Conservation (phyloP, 2,888 invertebrate species). For the Cheilosia grossa region DNA sequence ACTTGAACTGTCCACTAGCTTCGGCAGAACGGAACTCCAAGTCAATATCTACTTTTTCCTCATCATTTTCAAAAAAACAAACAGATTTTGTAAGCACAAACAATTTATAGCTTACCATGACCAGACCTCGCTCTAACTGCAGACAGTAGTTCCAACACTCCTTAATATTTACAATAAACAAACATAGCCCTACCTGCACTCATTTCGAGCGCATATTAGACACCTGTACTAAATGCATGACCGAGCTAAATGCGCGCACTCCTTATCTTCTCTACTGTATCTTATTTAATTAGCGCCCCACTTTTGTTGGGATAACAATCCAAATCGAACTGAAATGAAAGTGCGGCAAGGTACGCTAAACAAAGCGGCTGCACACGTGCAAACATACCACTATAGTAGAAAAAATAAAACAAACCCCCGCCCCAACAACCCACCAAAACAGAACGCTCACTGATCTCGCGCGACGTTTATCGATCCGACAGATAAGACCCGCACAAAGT, state of each 20-base stretch:
- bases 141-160: no score
- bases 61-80: no score
- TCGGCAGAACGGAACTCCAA: no score
- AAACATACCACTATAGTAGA: slow-evolving; percentile 3
- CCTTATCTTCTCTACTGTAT: slow-evolving; percentile 41
- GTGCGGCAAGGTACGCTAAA: slow-evolving; percentile 21
- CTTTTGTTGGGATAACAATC: slow-evolving; percentile 51
- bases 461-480: slow-evolving; percentile 54
- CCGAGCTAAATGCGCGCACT: slow-evolving; percentile 18
- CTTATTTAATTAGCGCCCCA: slow-evolving; percentile 51
- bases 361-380: slow-evolving; percentile 55
- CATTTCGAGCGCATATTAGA: not conserved
- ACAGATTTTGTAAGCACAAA: no score
- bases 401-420: not conserved
- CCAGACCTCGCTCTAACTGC: no score
- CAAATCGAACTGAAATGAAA: slow-evolving; percentile 56
- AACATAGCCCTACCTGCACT: no score
- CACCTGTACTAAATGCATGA: not conserved
- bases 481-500: slow-evolving; percentile 47
- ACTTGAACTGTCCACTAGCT: no score
- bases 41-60: no score
- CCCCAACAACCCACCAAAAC: slow-evolving; percentile 12
- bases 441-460: slow-evolving; percentile 43
- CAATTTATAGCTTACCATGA: no score
- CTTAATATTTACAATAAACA: no score